Conservation (phyloP, 2,113 vertebrate genomes). For the Hylia prasina region DNA sequence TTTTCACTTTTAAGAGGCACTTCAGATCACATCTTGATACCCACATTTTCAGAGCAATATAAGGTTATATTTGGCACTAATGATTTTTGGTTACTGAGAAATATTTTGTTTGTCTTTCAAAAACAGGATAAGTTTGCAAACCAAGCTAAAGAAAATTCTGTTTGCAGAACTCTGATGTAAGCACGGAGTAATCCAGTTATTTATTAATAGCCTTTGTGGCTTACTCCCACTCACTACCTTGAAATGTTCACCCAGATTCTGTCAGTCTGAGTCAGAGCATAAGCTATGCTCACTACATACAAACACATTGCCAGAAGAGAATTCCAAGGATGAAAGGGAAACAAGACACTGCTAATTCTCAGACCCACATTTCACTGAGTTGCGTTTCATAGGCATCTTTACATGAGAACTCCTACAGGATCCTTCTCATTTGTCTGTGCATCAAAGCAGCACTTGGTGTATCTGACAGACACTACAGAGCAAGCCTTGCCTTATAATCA, state of each 20-base stretch:
- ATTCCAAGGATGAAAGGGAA: neutral
- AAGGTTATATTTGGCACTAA: neutral
- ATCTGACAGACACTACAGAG: neutral
- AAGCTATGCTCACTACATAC: slow-evolving; percentile 10
- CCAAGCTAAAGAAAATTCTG: neutral
- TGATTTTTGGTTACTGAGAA: neutral
- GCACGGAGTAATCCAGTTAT: slow-evolving; percentile 3
- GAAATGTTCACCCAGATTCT: slow-evolving; percentile 26
- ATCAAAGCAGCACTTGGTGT: neutral
- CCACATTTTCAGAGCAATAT: neutral
- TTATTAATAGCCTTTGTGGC: slow-evolving; percentile 50
- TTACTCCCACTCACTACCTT: slow-evolving; percentile 55
- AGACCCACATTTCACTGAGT: neutral
- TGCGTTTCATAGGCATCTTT: neutral
- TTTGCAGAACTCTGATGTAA: slow-evolving; percentile 27
- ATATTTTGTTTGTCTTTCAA: neutral
- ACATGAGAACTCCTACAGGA: neutral
- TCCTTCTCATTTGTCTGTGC: neutral
- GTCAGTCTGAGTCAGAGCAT: slow-evolving; percentile 16
- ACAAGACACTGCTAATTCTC: neutral
- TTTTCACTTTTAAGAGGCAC: neutral
- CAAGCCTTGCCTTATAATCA: neutral
- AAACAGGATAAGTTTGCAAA: neutral
- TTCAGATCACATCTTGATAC: neutral
- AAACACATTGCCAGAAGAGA: neutral